phyloP scores from a whole-genome alignment of 2,888 invertebrate species.

The Rotaria socialis region DNA sequence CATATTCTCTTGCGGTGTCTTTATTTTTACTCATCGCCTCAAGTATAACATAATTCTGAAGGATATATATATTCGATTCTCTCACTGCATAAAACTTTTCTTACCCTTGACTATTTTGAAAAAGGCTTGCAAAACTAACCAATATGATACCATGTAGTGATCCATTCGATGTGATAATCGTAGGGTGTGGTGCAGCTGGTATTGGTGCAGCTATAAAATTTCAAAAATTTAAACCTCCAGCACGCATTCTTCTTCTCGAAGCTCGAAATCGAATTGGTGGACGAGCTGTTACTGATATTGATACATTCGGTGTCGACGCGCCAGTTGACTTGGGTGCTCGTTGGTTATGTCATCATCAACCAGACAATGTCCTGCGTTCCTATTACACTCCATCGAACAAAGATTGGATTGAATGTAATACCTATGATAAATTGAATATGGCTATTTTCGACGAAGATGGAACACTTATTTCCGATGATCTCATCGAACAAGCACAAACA shows the following conservation, averaged over 20 bases:
- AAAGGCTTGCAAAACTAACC: no score
- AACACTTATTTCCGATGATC: neutral
- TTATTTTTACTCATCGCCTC: no score
- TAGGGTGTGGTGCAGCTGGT: neutral
- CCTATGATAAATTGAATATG: neutral
- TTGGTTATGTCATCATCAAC: neutral
- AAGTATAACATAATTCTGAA: no score
- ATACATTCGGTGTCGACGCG: neutral
- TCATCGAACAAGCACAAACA: neutral
- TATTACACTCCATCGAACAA: neutral
- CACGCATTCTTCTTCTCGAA: neutral
- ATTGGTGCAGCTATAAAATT: neutral
- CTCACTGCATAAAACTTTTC: no score
- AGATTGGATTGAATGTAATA: neutral
- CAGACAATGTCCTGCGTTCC: neutral
- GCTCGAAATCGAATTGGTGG: slow-evolving; percentile 19
- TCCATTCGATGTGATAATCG: neutral
- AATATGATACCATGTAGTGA: no score
- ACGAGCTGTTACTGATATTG: neutral
- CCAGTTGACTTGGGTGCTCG: neutral
- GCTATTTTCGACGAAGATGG: neutral
- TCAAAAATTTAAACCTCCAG: neutral
- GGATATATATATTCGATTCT: no score
- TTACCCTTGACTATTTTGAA: no score
- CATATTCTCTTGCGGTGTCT: no score